Evolutionary conservation across 2,888 invertebrate species (phyloP).

Genomic region (Andrena fulva): DNA sequence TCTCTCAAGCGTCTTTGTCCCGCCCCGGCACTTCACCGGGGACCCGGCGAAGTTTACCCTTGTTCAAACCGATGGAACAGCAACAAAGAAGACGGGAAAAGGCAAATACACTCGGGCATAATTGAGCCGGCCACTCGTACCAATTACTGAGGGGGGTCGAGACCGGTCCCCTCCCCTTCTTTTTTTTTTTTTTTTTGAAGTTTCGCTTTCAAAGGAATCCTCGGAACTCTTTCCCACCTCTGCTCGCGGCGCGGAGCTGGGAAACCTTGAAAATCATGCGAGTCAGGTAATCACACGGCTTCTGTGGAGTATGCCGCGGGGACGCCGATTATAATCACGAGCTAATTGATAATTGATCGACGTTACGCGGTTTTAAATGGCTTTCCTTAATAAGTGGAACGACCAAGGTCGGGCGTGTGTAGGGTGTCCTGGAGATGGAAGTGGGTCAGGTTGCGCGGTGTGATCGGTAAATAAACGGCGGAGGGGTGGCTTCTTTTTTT

Average conservation of each 20-base stretch:
- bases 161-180: too few relatives aligned
- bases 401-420: slow-evolving; percentile 34
- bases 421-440: slow-evolving; percentile 5
- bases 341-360: slow-evolving; percentile 38
- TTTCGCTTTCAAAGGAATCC: too few relatives aligned
- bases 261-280: slow-evolving; percentile 61
- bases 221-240: too few relatives aligned
- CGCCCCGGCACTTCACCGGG: slow-evolving; percentile 21
- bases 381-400: slow-evolving; percentile 27
- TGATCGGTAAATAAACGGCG: too few relatives aligned
- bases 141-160: too few relatives aligned
- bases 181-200: too few relatives aligned
- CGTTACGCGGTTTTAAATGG: slow-evolving; percentile 26
- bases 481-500: too few relatives aligned
- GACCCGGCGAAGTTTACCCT: slow-evolving; percentile 1
- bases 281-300: slow-evolving; percentile 63
- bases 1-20: slow-evolving; percentile 45
- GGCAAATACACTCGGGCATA: background rate
- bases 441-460: too few relatives aligned
- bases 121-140: background rate
- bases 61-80: slow-evolving; percentile 17
- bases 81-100: slow-evolving; percentile 3
- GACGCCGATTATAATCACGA: slow-evolving; percentile 25
- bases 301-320: slow-evolving; percentile 17
- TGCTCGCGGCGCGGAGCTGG: background rate